Conservation (phyloP, 2,113 vertebrate species). For the Nematolebias whitei region DNA sequence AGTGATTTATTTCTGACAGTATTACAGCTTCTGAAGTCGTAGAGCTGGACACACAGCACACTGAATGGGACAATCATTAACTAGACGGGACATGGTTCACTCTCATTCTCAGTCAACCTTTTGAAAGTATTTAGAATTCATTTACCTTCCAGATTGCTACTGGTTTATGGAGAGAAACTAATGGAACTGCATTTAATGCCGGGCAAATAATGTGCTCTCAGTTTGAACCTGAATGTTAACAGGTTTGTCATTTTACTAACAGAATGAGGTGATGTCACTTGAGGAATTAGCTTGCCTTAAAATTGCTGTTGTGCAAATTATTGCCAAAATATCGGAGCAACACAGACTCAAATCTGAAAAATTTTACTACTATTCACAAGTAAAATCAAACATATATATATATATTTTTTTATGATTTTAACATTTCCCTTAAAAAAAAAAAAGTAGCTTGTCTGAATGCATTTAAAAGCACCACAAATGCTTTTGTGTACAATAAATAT, state of each 20-base stretch:
- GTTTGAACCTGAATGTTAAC: constrained; percentile 38
- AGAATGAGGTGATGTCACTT: not conserved
- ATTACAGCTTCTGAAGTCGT: constrained; percentile 77
- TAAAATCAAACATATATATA: not conserved
- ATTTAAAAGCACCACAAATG: not conserved
- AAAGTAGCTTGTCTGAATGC: not conserved
- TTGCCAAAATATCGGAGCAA: not conserved
- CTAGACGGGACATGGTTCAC: constrained; percentile 68
- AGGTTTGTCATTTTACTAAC: constrained; percentile 34
- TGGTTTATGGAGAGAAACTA: constrained; percentile 77
- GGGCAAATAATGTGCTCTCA: constrained; percentile 31
- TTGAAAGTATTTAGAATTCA: constrained; percentile 68
- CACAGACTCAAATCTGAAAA: not conserved
- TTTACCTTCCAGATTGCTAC: constrained; percentile 63
- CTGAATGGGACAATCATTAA: constrained; percentile 78
- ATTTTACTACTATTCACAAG: not conserved
- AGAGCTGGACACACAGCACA: constrained; percentile 66
- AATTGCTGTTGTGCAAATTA: not conserved
- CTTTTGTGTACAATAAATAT: no score
- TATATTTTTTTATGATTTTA: no score
- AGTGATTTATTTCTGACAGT: constrained; percentile 80
- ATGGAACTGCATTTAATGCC: constrained; percentile 41
- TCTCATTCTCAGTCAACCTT: constrained; percentile 65
- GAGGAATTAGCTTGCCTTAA: constrained; percentile 1
- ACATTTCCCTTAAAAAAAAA: no score